These are phyloP conservation scores for Bucco capensis DNA, from an alignment of 2,113 vertebrate genomes.

Conservation along the genomic window DNA sequence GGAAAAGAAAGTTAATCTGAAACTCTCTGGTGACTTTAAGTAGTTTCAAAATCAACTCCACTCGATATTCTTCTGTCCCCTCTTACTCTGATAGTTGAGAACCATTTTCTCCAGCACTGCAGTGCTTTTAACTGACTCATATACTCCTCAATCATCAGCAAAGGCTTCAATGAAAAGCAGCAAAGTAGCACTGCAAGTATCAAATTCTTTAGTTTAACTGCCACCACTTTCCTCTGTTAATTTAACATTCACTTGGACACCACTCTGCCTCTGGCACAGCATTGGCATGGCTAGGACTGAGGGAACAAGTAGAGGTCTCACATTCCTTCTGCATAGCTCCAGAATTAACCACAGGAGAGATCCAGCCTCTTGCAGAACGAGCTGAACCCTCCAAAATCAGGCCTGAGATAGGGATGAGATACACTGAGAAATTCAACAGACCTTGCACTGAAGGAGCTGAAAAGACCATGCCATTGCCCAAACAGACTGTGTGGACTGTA, in stretches of 20 bases:
- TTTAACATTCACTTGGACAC: constrained; percentile 29
- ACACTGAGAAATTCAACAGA: neutral
- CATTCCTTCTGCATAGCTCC: neutral
- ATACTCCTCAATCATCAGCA: neutral
- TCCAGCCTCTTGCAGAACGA: neutral
- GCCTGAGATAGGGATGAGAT: neutral
- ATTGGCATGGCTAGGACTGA: neutral
- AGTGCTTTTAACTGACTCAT: constrained; percentile 52
- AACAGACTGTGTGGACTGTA: neutral
- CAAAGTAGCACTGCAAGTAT: neutral
- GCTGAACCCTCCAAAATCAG: neutral
- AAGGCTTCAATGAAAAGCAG: constrained; percentile 12
- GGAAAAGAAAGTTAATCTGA: neutral
- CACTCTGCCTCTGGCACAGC: neutral
- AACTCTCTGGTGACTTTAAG: neutral
- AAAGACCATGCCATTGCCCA: fast-evolving
- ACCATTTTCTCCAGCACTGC: constrained; percentile 8
- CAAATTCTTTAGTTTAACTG: neutral
- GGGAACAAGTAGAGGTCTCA: neutral
- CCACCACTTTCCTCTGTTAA: neutral
- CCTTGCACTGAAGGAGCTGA: neutral
- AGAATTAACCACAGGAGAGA: neutral
- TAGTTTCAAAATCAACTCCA: neutral
- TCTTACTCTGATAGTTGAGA: constrained; percentile 28
- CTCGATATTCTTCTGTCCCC: neutral